Base-by-base conservation (phyloP, 1,140 invertebrate species). In the Vanessa tameamea region DNA sequence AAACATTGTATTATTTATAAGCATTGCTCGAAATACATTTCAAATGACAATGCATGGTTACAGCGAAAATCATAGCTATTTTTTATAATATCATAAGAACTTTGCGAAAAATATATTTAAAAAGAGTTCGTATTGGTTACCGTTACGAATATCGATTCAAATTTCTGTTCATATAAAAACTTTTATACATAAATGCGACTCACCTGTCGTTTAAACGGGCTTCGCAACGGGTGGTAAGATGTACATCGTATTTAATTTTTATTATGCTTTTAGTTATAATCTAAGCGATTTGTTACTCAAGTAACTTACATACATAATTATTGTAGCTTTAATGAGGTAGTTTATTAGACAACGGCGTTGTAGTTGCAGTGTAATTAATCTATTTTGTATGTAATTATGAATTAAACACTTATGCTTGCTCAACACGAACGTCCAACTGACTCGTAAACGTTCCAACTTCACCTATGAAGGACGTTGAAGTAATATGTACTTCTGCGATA, bases 171-270 rank as follows among this genome's bases (percentile, higher is more conserved):
- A n/a, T 16, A 64, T 53, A 71, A 72, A 71, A 71, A 64, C 48
- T 26, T 61, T 55, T 71, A 57, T 31, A 20, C 43, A 48, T 11
- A 69, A 69, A 73, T 31, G 72, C 57, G 61, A 53, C 43, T 20
- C 72, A 73, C 66, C 72, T 73, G 72, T 68, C 72, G 31, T 47
- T 23, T 47, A 64, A 61, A 64, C 48, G 66, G 57, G 47, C 31
- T 73, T 48, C 72, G 9, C 72, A 26, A 69, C 65, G 65, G 65
- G 72, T 37, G 65, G 57, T 14, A 23, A 13, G 31, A 47, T 57
- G 9, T 7, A 70, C 15, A 26, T 14, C 16, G 48, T 55, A 37
- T 55, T 55, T 37, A 20, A 67, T 53, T 53, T 67, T 67, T 67
- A 31, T 51, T 66, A 23, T 26, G 53, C 53, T 69, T 69, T 69